phyloP scores from a whole-genome alignment of 2,797 vertebrate species.

The Tapirus indicus region DNA sequence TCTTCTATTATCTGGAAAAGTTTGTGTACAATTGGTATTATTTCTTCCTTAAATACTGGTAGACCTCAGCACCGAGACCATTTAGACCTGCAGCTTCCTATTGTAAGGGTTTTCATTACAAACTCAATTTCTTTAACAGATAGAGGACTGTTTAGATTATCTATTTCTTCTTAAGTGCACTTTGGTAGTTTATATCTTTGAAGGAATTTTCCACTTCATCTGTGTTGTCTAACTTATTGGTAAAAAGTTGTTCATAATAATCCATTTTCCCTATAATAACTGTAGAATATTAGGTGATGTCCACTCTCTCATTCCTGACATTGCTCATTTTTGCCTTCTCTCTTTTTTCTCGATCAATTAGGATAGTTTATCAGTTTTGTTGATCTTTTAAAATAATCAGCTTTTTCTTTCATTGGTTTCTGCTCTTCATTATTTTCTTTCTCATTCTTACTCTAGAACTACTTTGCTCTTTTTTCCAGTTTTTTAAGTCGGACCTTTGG shows the following conservation, averaged over 20 bases:
- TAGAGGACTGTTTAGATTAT: background rate
- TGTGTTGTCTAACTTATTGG: background rate
- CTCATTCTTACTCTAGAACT: background rate
- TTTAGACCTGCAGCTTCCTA: background rate
- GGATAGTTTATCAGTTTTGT: background rate
- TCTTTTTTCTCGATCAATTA: background rate
- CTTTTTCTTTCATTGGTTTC: background rate
- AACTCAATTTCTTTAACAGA: background rate
- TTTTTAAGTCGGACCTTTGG: background rate
- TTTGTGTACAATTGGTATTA: too few relatives aligned
- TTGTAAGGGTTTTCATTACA: background rate
- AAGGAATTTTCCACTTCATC: background rate
- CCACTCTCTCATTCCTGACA: fast-evolving
- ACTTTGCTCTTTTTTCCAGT: background rate
- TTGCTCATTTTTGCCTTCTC: too few relatives aligned
- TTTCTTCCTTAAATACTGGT: background rate
- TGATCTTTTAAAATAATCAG: background rate
- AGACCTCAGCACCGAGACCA: background rate
- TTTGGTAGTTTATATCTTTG: background rate
- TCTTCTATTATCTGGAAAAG: background rate
- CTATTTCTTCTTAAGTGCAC: background rate
- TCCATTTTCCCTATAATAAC: background rate
- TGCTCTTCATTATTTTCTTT: background rate
- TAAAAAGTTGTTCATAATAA: background rate
- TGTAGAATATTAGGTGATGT: too few relatives aligned